phyloP scores from a whole-genome alignment of 2,888 invertebrate genomes.

The Cephus runcator region DNA sequence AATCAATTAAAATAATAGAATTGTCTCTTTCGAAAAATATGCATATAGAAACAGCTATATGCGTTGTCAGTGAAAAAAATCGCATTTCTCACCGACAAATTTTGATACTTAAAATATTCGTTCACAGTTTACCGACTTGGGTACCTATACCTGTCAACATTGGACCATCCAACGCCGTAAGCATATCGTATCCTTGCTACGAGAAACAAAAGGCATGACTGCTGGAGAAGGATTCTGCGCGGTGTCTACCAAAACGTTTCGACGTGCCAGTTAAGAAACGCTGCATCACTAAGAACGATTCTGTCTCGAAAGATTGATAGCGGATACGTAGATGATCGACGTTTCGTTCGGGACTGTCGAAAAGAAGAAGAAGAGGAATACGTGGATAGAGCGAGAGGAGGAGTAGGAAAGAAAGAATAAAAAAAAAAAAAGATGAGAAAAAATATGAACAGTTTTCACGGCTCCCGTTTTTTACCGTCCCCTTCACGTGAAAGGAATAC shows the following conservation, averaged over 20 bases:
- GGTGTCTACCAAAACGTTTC: not conserved
- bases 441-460: not conserved
- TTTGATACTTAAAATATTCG: too few species aligned
- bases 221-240: not conserved
- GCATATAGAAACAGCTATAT: too few species aligned
- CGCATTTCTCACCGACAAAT: too few species aligned
- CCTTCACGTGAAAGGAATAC: not conserved
- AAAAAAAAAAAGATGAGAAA: constrained; percentile 14
- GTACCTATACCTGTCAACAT: not conserved
- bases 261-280: not conserved
- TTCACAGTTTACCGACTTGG: not conserved
- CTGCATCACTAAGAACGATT: not conserved
- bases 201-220: not conserved
- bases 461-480: not conserved
- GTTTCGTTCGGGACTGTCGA: constrained; percentile 15
- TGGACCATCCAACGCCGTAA: not conserved
- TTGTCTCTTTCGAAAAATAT: not conserved
- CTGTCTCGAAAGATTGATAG: not conserved
- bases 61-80: too few species aligned
- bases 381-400: constrained; percentile 15
- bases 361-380: constrained; percentile 11
- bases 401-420: constrained; percentile 16
- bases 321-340: constrained; percentile 12
- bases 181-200: not conserved
- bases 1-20: not conserved